These are phyloP conservation scores for Bufotes viridis DNA, from an alignment of 2,797 vertebrate genomes.

Conservation along the genomic window DNA sequence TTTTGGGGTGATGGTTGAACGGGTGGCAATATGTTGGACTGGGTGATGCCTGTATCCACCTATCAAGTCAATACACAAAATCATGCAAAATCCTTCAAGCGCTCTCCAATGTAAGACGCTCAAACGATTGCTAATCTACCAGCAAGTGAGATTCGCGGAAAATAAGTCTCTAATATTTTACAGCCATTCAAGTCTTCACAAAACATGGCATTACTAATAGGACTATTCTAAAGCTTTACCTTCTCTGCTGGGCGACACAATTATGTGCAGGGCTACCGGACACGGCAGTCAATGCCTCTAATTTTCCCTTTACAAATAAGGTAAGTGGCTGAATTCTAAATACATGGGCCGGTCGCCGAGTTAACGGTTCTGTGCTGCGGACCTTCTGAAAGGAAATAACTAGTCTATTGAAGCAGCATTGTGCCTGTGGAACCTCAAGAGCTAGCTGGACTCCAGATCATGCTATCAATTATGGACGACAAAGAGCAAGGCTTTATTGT, in stretches of 20 bases:
- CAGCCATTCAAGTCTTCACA: conserved; percentile 1
- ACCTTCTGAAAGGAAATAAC: conserved; percentile 47
- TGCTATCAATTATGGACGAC: conserved; percentile 40
- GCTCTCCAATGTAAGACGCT: neutral
- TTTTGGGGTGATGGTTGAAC: neutral
- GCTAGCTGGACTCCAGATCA: conserved; percentile 1
- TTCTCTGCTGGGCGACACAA: conserved; percentile 49
- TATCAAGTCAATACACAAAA: too few relatives aligned
- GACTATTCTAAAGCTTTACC: conserved; percentile 24
- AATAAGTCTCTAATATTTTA: neutral
- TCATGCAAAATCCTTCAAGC: neutral
- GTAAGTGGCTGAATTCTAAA: conserved; percentile 37
- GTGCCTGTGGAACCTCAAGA: conserved; percentile 17
- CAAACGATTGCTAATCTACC: neutral
- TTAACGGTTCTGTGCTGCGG: conserved; percentile 52
- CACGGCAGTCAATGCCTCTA: conserved; percentile 17
- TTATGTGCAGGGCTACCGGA: conserved; percentile 22
- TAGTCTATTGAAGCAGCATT: conserved; percentile 13
- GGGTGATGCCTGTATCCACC: neutral
- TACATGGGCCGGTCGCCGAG: conserved; percentile 34
- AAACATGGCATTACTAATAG: conserved; percentile 20
- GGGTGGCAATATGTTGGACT: neutral
- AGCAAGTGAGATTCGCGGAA: neutral
- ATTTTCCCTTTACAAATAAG: conserved; percentile 49
- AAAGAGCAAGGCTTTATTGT: conserved; percentile 28